Conservation (phyloP, 2,888 invertebrate species). For the Hydriomena furcata region DNA sequence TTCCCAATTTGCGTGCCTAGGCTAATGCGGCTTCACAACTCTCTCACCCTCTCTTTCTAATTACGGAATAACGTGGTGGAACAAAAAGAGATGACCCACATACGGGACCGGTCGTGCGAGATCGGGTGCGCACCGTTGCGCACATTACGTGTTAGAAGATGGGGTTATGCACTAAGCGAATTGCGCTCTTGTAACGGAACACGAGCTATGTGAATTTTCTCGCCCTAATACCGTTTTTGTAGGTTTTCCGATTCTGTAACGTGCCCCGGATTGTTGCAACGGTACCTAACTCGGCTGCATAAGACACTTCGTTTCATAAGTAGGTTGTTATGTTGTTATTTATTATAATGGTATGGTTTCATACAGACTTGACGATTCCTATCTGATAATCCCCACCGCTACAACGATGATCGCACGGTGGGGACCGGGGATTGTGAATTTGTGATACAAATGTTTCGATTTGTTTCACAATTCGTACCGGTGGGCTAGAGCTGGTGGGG, state of each 20-base stretch:
- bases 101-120: constrained; percentile 80
- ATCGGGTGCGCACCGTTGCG: constrained; percentile 80
- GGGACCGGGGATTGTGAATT: too few relatives aligned
- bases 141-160: constrained; percentile 79
- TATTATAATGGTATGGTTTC: background rate
- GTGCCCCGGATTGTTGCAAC: constrained; percentile 64
- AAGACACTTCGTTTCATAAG: constrained; percentile 31
- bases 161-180: constrained; percentile 73
- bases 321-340: constrained; percentile 37
- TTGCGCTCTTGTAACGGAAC: constrained; percentile 71
- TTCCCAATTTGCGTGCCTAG: constrained; percentile 31
- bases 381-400: too few relatives aligned
- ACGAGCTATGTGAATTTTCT: constrained; percentile 79
- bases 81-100: constrained; percentile 84
- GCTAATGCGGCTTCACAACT: constrained; percentile 38
- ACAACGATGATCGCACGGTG: too few relatives aligned
- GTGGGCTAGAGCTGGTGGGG: too few relatives aligned
- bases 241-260: constrained; percentile 68
- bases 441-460: too few relatives aligned
- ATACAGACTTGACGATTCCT: background rate
- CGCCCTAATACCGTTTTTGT: constrained; percentile 78
- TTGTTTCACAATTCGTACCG: too few relatives aligned
- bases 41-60: constrained; percentile 74
- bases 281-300: constrained; percentile 47
- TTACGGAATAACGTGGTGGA: constrained; percentile 80